Base-by-base conservation (phyloP, 2,888 invertebrate genomes). In the Mimas tiliae region DNA sequence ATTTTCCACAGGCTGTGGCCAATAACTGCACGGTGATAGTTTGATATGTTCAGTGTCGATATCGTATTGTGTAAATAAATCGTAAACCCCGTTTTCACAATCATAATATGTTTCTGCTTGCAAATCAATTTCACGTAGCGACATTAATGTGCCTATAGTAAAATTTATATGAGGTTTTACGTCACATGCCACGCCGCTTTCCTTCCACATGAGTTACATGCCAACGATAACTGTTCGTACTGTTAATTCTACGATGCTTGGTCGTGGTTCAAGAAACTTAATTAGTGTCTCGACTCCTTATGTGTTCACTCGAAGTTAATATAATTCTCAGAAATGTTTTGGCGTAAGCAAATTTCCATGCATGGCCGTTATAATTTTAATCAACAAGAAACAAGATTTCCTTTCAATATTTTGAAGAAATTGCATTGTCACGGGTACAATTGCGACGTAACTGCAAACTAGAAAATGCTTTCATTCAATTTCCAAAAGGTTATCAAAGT, bases 41-140 rank as follows among this genome's bases (percentile, higher is more conserved):
- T 86, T 84, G 85, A 87, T 88, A 83, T 87, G 87, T 88, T 86
- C 80, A 73, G 84, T 89, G 83, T 85, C 84, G 87, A 86, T 91
- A 91, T 87, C 81, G 89, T 86, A 83, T 84, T 89, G 90, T 90
- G 91, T 90, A 92, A 93, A 93, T 93, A 93, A 92, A 92, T 91
- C 93, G 93, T 93, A 93, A 93, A 93, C 93, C 93, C 89, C 89
- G 84, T 93, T 93, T 93, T 91, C 93, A 91, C 91, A 93, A 93
- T 93, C 93, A 91, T 93, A 93, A 93, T 93, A 93, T 91, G 92
- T 92, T 93, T 92, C 90, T 91, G 91, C 89, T 84, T 84, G 92
- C 91, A 93, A 93, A 93, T 93, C 93, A 93, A 93, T 93, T 93
- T 93, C 93, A 91, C 91, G 91, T 92, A 90, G 88, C 89, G 90